Evolutionary conservation across 2,888 invertebrate genomes (phyloP).

Genomic region (Meiosimyza decipiens): DNA sequence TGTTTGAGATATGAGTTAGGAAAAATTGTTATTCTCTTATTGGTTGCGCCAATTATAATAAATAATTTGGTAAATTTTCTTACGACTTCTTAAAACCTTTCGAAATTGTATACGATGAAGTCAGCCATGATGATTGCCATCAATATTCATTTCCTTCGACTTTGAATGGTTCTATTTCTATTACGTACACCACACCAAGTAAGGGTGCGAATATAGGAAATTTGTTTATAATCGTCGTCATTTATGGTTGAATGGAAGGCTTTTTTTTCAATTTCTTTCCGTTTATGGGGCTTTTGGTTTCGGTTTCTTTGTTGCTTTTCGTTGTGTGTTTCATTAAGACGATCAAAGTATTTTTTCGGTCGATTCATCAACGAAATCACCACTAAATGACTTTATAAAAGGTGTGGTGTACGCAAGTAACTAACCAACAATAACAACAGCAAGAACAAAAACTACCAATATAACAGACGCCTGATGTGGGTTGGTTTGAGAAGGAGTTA

Average conservation of each 20-base stretch:
- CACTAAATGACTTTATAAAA: slow-evolving; percentile 35
- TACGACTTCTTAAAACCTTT: slow-evolving; percentile 15
- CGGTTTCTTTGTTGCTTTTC: neutral
- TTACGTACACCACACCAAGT: slow-evolving; percentile 10
- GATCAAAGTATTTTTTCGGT: slow-evolving; percentile 25
- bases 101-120: neutral
- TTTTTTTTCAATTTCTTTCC: slow-evolving; percentile 12
- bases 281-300: neutral
- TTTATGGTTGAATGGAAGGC: slow-evolving; percentile 33
- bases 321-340: slow-evolving; percentile 13
- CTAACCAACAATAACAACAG: slow-evolving; percentile 4
- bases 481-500: slow-evolving; percentile 21
- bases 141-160: slow-evolving; percentile 17
- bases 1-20: neutral
- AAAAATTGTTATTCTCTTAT: slow-evolving; percentile 26
- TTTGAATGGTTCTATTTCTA: slow-evolving; percentile 29
- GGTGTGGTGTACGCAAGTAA: slow-evolving; percentile 14
- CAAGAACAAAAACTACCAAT: neutral
- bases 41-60: slow-evolving; percentile 43
- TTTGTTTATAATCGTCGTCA: slow-evolving; percentile 48
- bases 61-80: slow-evolving; percentile 36
- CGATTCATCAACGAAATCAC: slow-evolving; percentile 37
- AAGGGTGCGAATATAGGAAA: slow-evolving; percentile 40
- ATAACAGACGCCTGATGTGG: slow-evolving; percentile 26
- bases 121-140: slow-evolving; percentile 10